Percentiles rank a stretch among this genome's conserved stretches.
Conservation (phyloP, 2,797 vertebrate genomes). For the Propithecus perrieri region DNA sequence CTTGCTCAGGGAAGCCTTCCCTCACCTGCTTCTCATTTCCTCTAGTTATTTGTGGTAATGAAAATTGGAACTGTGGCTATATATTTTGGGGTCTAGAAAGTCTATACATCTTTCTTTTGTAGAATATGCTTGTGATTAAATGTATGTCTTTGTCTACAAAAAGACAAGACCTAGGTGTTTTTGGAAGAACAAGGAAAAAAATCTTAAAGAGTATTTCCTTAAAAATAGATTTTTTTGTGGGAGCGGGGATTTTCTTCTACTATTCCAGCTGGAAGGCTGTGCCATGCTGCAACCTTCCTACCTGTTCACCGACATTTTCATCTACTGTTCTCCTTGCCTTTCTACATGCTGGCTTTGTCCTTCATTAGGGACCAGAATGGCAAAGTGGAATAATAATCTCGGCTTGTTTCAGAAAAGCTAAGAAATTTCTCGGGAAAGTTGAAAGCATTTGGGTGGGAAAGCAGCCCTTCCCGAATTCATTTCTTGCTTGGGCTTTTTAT, state of each 20-base stretch:
- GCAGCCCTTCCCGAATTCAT: conserved; percentile 59
- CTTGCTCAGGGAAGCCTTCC: conserved; percentile 83
- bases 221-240: conserved; percentile 36
- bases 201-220: neutral
- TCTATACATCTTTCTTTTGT: conserved; percentile 78
- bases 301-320: conserved; percentile 55
- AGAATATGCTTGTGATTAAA: conserved; percentile 80
- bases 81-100: conserved; percentile 81
- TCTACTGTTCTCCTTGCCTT: conserved; percentile 42
- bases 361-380: conserved; percentile 65
- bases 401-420: conserved; percentile 73
- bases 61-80: conserved; percentile 81
- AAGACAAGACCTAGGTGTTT: conserved; percentile 73
- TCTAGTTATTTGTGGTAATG: conserved; percentile 86
- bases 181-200: conserved; percentile 69
- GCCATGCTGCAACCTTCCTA: conserved; percentile 47
- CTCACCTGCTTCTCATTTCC: conserved; percentile 89
- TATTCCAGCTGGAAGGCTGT: conserved; percentile 50
- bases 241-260: conserved; percentile 34
- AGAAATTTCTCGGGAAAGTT: conserved; percentile 77
- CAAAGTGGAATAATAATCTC: conserved; percentile 67
- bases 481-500: conserved; percentile 76
- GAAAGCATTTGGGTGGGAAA: conserved; percentile 79
- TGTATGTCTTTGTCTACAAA: conserved; percentile 74
- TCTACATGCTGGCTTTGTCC: conserved; percentile 54